Percentiles rank a stretch among this genome's conserved stretches.
Evolutionary conservation across 1,140 invertebrate species (phyloP).

Genomic region (Trichonephila clavipes): DNA sequence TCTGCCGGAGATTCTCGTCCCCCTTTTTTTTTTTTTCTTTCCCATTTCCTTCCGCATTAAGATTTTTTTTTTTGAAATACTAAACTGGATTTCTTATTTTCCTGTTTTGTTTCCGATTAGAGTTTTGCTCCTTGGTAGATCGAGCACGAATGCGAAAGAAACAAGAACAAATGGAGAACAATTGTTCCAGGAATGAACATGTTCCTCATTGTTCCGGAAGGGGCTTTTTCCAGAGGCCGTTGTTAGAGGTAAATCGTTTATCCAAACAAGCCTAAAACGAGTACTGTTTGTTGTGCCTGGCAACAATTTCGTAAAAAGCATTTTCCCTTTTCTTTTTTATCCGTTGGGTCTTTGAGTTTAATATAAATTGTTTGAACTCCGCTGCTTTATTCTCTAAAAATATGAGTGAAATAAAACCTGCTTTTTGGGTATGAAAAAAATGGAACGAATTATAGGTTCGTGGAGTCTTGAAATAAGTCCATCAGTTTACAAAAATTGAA

Average conservation of each 20-base stretch:
- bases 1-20: not conserved
- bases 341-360: too few species aligned
- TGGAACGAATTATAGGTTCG: too few species aligned
- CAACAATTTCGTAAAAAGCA: not conserved
- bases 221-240: too few species aligned
- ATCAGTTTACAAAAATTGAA: too few species aligned
- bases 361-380: too few species aligned
- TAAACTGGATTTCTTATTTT: not conserved
- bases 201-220: not conserved
- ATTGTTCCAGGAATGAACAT: conserved; percentile 1
- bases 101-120: not conserved
- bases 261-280: not conserved
- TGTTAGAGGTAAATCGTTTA: not conserved
- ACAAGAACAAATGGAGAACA: not conserved
- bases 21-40: not conserved
- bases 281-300: not conserved
- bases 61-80: not conserved
- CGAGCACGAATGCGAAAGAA: not conserved
- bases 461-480: too few species aligned
- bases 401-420: too few species aligned
- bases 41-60: conserved; percentile 12
- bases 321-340: not conserved
- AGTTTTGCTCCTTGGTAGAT: not conserved
- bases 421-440: too few species aligned
- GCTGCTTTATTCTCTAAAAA: too few species aligned